These are phyloP conservation scores for Agapostemon virescens DNA, from an alignment of 2,888 invertebrate species.

Conservation along the genomic window DNA sequence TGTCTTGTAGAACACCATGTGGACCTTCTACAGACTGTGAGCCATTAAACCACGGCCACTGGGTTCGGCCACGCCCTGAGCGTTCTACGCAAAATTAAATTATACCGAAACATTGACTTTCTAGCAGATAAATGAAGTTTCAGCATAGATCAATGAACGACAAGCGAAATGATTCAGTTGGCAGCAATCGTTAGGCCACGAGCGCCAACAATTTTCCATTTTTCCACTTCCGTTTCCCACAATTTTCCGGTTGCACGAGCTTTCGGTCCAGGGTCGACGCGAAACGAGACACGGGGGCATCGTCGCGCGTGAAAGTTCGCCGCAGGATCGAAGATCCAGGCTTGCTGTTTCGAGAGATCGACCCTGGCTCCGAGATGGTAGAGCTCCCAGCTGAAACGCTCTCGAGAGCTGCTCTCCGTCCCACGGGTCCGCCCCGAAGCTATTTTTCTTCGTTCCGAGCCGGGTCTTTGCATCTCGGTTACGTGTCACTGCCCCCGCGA, in stretches of 20 bases:
- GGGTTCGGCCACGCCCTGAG: not conserved
- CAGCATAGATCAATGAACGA: too few species aligned
- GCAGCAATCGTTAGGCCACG: not conserved
- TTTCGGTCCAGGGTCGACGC: not conserved
- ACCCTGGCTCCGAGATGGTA: slow-evolving; percentile 38
- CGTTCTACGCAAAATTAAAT: fast-evolving
- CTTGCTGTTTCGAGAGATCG: slow-evolving; percentile 20
- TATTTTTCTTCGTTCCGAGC: slow-evolving; percentile 61
- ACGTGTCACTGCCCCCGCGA: slow-evolving; percentile 67
- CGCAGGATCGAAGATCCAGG: not conserved
- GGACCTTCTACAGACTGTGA: not conserved
- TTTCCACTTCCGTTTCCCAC: too few species aligned
- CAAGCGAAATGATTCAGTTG: not conserved
- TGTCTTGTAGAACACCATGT: not conserved
- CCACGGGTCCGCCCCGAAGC: slow-evolving; percentile 28
- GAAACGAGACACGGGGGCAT: not conserved
- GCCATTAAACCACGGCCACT: not conserved
- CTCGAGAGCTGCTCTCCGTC: slow-evolving; percentile 46
- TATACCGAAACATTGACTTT: too few species aligned
- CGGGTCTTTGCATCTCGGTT: slow-evolving; percentile 64
- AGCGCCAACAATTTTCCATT: not conserved
- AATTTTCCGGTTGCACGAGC: not conserved
- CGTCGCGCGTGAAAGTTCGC: not conserved
- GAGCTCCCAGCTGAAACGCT: slow-evolving; percentile 33
- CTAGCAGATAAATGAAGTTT: too few species aligned